Conservation (phyloP, 2,797 vertebrate species). For the Hypotaenidia okinawae region DNA sequence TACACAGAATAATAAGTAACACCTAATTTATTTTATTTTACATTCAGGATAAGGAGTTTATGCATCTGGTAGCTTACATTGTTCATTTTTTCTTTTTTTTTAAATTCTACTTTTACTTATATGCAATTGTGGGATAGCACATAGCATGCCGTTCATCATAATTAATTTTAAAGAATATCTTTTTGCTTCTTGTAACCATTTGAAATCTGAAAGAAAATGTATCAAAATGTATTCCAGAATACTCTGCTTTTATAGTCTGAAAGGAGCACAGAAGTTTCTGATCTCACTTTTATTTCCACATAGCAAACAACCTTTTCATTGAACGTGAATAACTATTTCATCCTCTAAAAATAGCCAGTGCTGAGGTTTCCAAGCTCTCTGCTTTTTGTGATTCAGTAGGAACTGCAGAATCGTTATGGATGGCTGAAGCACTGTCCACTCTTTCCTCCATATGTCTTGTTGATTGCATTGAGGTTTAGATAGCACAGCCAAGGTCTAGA, state of each 20-base stretch:
- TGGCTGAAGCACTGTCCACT: conserved; percentile 23
- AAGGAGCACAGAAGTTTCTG: background rate
- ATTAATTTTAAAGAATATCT: background rate
- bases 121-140: background rate
- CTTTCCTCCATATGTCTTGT: conserved; percentile 50
- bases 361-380: background rate
- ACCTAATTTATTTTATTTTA: background rate
- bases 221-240: background rate
- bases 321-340: background rate
- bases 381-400: conserved; percentile 42
- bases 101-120: background rate
- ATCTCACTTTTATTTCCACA: background rate
- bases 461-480: conserved; percentile 47
- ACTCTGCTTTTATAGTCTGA: background rate
- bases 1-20: background rate
- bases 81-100: background rate
- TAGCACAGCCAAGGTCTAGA: background rate
- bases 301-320: background rate
- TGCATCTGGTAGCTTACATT: background rate
- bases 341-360: background rate
- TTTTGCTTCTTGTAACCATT: background rate
- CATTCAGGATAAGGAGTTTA: background rate
- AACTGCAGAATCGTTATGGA: conserved; percentile 52
- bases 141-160: background rate
- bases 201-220: background rate